Evolutionary conservation across 2,888 invertebrate species (phyloP).

Genomic region (Agrotis ipsilon): DNA sequence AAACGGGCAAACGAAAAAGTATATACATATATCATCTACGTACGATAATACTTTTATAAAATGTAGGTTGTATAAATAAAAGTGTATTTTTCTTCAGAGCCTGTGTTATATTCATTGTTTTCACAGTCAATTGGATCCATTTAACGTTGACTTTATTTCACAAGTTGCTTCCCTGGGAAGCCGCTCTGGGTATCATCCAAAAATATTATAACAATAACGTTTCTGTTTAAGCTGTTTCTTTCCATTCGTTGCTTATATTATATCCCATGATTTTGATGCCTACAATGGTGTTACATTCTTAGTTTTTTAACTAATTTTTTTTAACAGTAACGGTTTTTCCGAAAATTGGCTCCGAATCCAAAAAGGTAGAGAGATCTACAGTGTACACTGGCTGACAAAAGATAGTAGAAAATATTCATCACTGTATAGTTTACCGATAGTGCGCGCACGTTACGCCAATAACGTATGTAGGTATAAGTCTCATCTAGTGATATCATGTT

Average conservation of each 20-base stretch:
- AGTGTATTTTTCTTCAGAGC: slow-evolving; percentile 33
- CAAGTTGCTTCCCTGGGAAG: slow-evolving; percentile 20
- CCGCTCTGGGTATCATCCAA: slow-evolving; percentile 11
- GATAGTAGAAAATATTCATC: too few relatives aligned
- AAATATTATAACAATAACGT: not conserved
- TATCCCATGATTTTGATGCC: too few relatives aligned
- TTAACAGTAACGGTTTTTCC: too few relatives aligned
- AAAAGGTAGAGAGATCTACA: too few relatives aligned
- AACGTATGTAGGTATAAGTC: too few relatives aligned
- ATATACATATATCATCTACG: slow-evolving; percentile 25
- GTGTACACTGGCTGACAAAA: too few relatives aligned
- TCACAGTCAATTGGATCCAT: slow-evolving; percentile 46
- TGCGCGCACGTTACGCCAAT: too few relatives aligned
- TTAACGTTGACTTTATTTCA: slow-evolving; percentile 43
- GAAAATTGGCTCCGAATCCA: too few relatives aligned
- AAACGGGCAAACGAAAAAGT: slow-evolving; percentile 37
- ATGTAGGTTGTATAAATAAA: slow-evolving; percentile 33
- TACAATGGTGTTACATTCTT: too few relatives aligned
- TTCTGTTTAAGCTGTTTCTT: not conserved
- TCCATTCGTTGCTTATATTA: not conserved
- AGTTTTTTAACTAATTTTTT: too few relatives aligned
- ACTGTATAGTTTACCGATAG: too few relatives aligned
- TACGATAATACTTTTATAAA: slow-evolving; percentile 41
- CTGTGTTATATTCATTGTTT: slow-evolving; percentile 46
- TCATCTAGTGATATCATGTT: too few relatives aligned